Base-by-base conservation (phyloP, 2,797 vertebrate genomes). In the Molossus alvarezi region DNA sequence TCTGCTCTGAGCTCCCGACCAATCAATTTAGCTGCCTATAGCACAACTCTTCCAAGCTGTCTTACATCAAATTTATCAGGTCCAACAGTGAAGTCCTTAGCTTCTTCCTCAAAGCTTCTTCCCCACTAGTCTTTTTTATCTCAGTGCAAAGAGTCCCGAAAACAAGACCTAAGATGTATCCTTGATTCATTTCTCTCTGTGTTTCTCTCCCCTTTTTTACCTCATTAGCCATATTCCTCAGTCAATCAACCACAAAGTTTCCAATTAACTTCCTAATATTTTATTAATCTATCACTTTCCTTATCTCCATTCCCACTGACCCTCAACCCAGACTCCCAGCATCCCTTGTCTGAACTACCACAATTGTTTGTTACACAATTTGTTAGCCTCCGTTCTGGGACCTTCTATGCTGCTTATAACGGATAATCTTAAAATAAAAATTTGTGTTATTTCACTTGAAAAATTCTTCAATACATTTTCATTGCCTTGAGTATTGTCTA, bases 391-490 rank as follows among this genome's bases (percentile, higher is more conserved):
- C 23, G 37, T 79, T 33, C 18, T 41, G 4, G 41, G 23, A 1
- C 8, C 33, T 62, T 45, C 29, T 12, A 12, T 25, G 69, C 48
- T 55, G 48, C 51, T 76, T 76, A 29, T 3, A 81, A 53, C 58
- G 60, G n/a, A 82, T 62, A 27, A 4, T 17, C 23, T 20, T 37
- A 79, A 73, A 62, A 88, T 6, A 4, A 72, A 83, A 84, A 73
- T 15, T 5, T 85, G n/a, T 80, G 12, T 14, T 58, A 27, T 33
- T 94, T n/a, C 29, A 64, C 29, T 77, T 41, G 41, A 29, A 90
- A 86, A 94, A 17, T 37, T 53, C 21, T 55, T 58, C 37, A 77
- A 23, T 81, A 71, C 37, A 48, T 82, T 76, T 73, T 88, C 15
- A 29, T 41, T 64, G 27, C 23, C 62, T n/a, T 60, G 69, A 80